Evolutionary conservation across 2,113 vertebrate genomes (phyloP), one percentile per base, ranked within the genome.

Genomic region (Microtus montanus): DNA sequence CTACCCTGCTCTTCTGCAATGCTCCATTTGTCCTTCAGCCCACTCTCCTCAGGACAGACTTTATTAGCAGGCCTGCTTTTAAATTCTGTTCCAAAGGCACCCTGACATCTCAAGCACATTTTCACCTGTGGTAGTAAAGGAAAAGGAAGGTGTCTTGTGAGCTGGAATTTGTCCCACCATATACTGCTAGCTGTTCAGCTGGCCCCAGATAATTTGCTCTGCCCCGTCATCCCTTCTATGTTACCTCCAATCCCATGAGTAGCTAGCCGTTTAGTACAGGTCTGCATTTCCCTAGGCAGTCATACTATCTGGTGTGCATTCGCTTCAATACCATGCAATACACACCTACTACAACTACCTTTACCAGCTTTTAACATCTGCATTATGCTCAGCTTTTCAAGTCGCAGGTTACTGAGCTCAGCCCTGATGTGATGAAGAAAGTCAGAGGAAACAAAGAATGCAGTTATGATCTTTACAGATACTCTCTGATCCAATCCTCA

Each of bases 221-320:
- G 66, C 74, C 63, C 68, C 10, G 22, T 10, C 77, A 30, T 24
- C 66, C 26, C 26, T 66, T 24, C 54, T 24, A 8, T 8, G 12
- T 71, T 15, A 24, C 13, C 30, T n/a, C 41, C 52, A 82, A 24
- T 58, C 33, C 33, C 7, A 66, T 9, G 68, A 73, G 49, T 35
- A 61, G 24, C 71, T 24, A 64, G 66, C 35, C 75, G 47, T 9
- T 79, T 38, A 35, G 0, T 28, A 41, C 5, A 66, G 87, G 66
- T 97, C 95, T 77, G 64, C 61, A 49, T 70, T 88, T 75, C 61
- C 92, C 79, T 15, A 88, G 61, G 47, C 58, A 91, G 91, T 20
- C 28, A 49, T 41, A 17, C 68, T 49, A n/a, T 54, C 79, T 86
- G 54, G 9, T 6, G 14, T 12, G n/a, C 80, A 66, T 44, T 87